A percentile compares a stretch with the other conserved stretches of the same genome.
phyloP scores from a whole-genome alignment of 2,888 invertebrate genomes.

The Phorcus lineatus region DNA sequence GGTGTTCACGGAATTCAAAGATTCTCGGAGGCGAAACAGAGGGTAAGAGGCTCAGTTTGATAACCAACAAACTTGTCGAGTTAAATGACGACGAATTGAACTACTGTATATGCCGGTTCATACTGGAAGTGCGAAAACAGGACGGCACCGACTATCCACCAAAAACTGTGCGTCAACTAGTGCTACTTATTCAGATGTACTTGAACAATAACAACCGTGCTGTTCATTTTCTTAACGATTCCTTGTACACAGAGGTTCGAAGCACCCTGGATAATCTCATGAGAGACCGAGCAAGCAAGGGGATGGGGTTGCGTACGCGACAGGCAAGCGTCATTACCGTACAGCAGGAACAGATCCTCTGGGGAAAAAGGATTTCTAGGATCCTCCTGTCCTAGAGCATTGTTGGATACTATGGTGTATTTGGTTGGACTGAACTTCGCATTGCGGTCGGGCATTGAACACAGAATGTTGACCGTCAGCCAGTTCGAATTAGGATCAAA shows the following conservation, averaged over 20 bases:
- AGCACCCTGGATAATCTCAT: background rate
- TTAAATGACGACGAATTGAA: background rate
- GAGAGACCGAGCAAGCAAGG: background rate
- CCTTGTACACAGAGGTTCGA: background rate
- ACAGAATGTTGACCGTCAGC: too few relatives aligned
- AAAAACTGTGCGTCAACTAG: background rate
- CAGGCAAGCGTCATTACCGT: background rate
- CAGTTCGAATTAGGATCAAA: too few relatives aligned
- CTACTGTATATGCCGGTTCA: too few relatives aligned
- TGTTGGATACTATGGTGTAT: conserved; percentile 5
- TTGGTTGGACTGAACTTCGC: conserved; percentile 1
- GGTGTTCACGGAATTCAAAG: background rate
- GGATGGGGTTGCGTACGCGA: background rate
- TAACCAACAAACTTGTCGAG: background rate
- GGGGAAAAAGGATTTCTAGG: conserved; percentile 9
- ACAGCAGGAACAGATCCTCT: background rate
- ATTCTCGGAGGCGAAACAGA: background rate
- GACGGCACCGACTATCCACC: conserved; percentile 17
- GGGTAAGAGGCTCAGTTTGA: background rate
- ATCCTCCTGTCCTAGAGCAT: background rate
- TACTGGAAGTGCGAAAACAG: background rate
- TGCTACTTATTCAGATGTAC: background rate
- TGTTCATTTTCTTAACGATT: background rate
- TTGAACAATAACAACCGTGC: background rate
- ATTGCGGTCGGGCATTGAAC: background rate